Base-by-base conservation (phyloP, 2,888 invertebrate genomes). In the Alviniconcha strummeri region DNA sequence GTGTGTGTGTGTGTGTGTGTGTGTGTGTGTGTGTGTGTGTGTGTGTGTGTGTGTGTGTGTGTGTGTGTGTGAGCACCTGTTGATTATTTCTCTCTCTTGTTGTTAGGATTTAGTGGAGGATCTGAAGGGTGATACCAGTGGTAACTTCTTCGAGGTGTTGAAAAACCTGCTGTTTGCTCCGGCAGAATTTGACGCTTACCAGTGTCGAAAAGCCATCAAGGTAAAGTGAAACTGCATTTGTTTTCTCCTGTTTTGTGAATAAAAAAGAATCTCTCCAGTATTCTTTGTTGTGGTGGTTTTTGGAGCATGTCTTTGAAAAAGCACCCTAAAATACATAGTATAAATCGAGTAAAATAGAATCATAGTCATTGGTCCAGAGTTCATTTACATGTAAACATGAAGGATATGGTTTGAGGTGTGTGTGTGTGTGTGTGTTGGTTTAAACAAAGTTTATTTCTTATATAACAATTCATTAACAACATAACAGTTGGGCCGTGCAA, bases 151-250 rank as follows among this genome's bases (percentile, higher is more conserved):
- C 75, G 89, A 90, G 77, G 89, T 91, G 8, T 88, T 91, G 76
- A 91, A 91, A 84, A 90, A 91, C 7, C 89, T 94, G 52, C 89
- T 92, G 79, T 87, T 92, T 87, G 87, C 89, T 7, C 92, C 94
- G 15, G 93, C 91, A 13, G 93, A 93, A 71, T 94, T 92, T 88
- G 94, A 94, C 87, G 94, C 94, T n/a, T 89, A 89, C 77, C 91
- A 92, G 84, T 88, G 94, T 67, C 88, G 90, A 19, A 91, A 91
- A 85, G 93, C 94, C 72, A 92, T 94, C 83, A 93, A 93, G 90
- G 92, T 92, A 85, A 79, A 74, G 15, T 78, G 9, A 36, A 36
- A 36, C 36, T 36, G 36, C 69, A 1, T 60, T 60, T 82, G 52
- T 13, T 15, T 36, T 17, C 4, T 36, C 36, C 15, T 57, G 0